phyloP scores from a whole-genome alignment of 2,113 vertebrate species.

The Ramphastos sulfuratus region DNA sequence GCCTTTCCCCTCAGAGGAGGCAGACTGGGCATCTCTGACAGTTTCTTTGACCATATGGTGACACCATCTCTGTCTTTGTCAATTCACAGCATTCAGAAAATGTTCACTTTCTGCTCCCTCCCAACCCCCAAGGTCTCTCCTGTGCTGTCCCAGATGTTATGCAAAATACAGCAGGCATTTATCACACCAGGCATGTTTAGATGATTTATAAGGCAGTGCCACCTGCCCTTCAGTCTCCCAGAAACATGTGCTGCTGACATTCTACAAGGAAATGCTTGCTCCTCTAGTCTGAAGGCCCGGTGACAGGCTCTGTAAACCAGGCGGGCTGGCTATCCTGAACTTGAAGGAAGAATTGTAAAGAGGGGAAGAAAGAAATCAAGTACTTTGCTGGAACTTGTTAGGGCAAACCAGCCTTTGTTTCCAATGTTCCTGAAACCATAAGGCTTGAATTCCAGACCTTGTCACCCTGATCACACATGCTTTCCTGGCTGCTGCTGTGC shows the following conservation, averaged over 20 bases:
- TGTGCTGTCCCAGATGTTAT: slow-evolving; percentile 59
- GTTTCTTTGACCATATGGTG: slow-evolving; percentile 44
- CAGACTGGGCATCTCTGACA: not conserved
- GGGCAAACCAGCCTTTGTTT: not conserved
- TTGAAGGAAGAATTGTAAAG: not conserved
- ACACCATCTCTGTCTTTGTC: slow-evolving; percentile 46
- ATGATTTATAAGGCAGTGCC: slow-evolving; percentile 63
- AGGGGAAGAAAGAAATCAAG: not conserved
- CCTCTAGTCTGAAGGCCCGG: not conserved
- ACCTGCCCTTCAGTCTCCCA: slow-evolving; percentile 62
- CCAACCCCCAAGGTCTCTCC: slow-evolving; percentile 29
- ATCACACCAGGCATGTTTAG: slow-evolving; percentile 52
- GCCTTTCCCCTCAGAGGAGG: not conserved
- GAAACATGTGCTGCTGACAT: slow-evolving; percentile 44
- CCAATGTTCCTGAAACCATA: not conserved
- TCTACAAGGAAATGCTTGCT: slow-evolving; percentile 11
- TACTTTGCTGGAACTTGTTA: not conserved
- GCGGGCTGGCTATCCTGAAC: not conserved
- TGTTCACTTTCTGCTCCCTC: not conserved
- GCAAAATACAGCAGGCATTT: slow-evolving; percentile 64
- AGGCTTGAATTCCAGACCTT: not conserved
- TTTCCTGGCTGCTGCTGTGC: not conserved
- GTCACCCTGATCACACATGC: not conserved
- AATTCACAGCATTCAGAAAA: not conserved
- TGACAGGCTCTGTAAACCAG: not conserved